A percentile compares a stretch with the other conserved stretches of the same genome.
phyloP scores from a whole-genome alignment of 2,113 vertebrate genomes.

The Progne subis region DNA sequence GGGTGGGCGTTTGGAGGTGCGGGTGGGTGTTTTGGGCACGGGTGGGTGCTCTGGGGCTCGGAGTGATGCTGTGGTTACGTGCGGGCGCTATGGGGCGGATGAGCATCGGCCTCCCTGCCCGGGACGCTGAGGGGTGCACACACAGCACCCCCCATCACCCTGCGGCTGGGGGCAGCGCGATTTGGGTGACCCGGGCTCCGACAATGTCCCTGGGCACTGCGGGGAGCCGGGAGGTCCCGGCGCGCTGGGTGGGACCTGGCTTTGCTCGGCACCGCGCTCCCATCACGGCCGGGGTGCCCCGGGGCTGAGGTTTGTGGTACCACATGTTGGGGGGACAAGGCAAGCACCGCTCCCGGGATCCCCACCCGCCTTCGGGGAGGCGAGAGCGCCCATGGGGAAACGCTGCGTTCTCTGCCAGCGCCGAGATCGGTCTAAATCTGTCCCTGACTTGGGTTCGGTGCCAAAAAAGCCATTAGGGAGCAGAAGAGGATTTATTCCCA shows the following conservation, averaged over 20 bases:
- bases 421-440: not conserved
- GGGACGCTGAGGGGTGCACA: not conserved
- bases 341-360: not conserved
- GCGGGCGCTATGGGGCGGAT: not conserved
- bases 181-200: too few relatives aligned
- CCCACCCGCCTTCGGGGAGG: accelerated
- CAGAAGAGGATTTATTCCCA: not conserved
- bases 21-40: not conserved
- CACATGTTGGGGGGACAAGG: not conserved
- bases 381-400: accelerated
- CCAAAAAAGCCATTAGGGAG: not conserved
- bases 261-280: not conserved
- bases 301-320: not conserved
- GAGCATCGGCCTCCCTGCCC: not conserved
- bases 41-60: not conserved
- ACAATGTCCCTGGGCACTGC: not conserved
- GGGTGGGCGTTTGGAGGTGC: not conserved
- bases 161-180: not conserved
- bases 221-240: not conserved
- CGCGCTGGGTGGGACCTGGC: not conserved
- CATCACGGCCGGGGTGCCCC: not conserved
- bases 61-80: not conserved
- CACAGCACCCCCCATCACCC: accelerated
- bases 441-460: not conserved
- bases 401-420: not conserved